Conservation (phyloP, 1,140 invertebrate species). For the Bombus sylvicola region DNA sequence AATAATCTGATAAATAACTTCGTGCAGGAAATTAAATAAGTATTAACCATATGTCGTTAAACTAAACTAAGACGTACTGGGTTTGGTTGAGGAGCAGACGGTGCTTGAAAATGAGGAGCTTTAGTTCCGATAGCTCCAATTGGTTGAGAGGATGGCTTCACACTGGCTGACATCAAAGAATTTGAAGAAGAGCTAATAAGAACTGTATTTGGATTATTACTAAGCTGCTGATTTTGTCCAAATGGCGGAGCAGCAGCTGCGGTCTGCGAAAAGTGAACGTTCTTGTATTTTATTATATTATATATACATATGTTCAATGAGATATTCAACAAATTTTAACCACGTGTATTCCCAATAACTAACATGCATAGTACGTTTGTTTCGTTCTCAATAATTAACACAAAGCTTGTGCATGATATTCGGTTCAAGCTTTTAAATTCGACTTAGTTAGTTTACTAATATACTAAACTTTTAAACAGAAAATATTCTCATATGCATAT, state of each 20-base stretch:
- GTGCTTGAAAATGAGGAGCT: conserved; percentile 80
- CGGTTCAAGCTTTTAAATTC: too few species aligned
- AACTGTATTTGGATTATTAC: conserved; percentile 93
- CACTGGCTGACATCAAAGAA: conserved; percentile 94
- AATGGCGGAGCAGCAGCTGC: conserved; percentile 86
- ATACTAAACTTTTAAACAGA: neutral
- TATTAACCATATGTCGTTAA: neutral
- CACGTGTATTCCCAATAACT: neutral
- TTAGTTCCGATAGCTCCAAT: conserved; percentile 92
- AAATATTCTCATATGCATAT: too few species aligned
- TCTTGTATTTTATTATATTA: neutral
- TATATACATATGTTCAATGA: neutral
- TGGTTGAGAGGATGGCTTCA: conserved; percentile 92
- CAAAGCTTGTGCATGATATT: too few species aligned
- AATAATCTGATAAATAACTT: conserved; percentile 11
- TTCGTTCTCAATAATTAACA: too few species aligned
- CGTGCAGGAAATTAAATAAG: neutral
- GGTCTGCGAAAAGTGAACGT: conserved; percentile 74
- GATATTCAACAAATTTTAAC: neutral
- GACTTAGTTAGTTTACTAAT: too few species aligned
- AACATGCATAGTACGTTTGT: too few species aligned
- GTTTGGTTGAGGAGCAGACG: conserved; percentile 83
- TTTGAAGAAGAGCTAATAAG: conserved; percentile 94
- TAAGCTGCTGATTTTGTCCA: conserved; percentile 90
- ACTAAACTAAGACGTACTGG: conserved; percentile 73